Evolutionary conservation across 1,140 invertebrate species (phyloP).

Genomic region (Sitodiplosis mosellana): DNA sequence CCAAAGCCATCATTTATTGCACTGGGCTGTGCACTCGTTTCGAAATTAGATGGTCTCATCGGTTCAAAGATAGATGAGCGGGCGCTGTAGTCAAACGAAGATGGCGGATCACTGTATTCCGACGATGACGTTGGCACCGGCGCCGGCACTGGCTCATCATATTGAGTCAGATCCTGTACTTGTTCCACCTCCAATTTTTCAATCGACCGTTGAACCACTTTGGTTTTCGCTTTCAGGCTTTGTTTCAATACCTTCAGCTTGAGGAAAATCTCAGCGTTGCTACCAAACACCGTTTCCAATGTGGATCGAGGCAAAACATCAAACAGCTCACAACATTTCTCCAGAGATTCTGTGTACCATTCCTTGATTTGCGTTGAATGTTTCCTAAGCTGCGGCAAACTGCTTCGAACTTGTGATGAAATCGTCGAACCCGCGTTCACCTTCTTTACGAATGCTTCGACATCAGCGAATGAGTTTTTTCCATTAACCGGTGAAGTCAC

Average conservation of each 20-base stretch:
- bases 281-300: constrained; percentile 16
- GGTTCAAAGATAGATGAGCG: constrained; percentile 1
- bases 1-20: too few relatives aligned
- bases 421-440: too few relatives aligned
- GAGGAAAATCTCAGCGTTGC: constrained; percentile 16
- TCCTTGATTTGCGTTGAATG: too few relatives aligned
- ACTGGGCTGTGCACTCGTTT: not conserved
- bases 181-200: constrained; percentile 5
- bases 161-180: not conserved
- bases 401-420: too few relatives aligned
- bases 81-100: not conserved
- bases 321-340: constrained; percentile 19
- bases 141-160: constrained; percentile 11
- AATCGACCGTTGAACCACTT: constrained; percentile 13
- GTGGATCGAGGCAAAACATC: constrained; percentile 19
- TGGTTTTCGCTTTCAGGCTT: constrained; percentile 19
- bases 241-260: constrained; percentile 20
- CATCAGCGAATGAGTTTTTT: too few relatives aligned
- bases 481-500: too few relatives aligned
- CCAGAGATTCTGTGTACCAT: constrained; percentile 16
- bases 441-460: too few relatives aligned
- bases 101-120: not conserved
- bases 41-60: not conserved
- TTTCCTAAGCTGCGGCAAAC: too few relatives aligned
- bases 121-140: not conserved